These are phyloP conservation scores for Carabus problematicus DNA, from an alignment of 2,888 invertebrate species.

Conservation along the genomic window DNA sequence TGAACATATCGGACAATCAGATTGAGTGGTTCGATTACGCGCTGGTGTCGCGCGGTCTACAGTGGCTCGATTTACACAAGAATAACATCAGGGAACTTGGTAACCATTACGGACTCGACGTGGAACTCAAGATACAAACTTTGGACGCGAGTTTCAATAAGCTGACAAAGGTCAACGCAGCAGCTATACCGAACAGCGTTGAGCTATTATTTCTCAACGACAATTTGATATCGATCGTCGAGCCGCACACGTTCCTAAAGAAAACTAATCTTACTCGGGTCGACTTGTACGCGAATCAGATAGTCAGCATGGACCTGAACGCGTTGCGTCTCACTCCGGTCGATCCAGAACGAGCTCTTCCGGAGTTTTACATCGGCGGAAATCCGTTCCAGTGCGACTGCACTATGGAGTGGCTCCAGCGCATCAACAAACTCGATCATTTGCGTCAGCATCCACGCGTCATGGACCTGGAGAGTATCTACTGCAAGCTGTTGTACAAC, in stretches of 20 bases:
- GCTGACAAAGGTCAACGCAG: slow-evolving; percentile 76
- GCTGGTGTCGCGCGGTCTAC: slow-evolving; percentile 80
- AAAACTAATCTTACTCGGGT: slow-evolving; percentile 89
- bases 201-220: slow-evolving; percentile 88
- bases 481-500: slow-evolving; percentile 86
- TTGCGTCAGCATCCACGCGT: slow-evolving; percentile 88
- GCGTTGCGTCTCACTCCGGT: slow-evolving; percentile 84
- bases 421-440: slow-evolving; percentile 84
- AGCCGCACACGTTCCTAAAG: slow-evolving; percentile 87
- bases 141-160: slow-evolving; percentile 92
- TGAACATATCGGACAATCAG: slow-evolving; percentile 91
- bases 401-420: slow-evolving; percentile 94
- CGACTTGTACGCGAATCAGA: slow-evolving; percentile 91
- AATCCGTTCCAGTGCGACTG: slow-evolving; percentile 96
- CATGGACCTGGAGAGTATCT: slow-evolving; percentile 88
- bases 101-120: slow-evolving; percentile 74
- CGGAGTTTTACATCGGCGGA: slow-evolving; percentile 91
- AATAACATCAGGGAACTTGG: slow-evolving; percentile 82
- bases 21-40: slow-evolving; percentile 89
- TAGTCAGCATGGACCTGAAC: slow-evolving; percentile 88
- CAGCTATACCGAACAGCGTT: slow-evolving; percentile 82
- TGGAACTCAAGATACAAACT: slow-evolving; percentile 78
- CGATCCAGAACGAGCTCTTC: slow-evolving; percentile 75
- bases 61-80: slow-evolving; percentile 90
- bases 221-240: slow-evolving; percentile 84